Conservation (phyloP, 2,888 invertebrate species). For the Dynastes tityus region DNA sequence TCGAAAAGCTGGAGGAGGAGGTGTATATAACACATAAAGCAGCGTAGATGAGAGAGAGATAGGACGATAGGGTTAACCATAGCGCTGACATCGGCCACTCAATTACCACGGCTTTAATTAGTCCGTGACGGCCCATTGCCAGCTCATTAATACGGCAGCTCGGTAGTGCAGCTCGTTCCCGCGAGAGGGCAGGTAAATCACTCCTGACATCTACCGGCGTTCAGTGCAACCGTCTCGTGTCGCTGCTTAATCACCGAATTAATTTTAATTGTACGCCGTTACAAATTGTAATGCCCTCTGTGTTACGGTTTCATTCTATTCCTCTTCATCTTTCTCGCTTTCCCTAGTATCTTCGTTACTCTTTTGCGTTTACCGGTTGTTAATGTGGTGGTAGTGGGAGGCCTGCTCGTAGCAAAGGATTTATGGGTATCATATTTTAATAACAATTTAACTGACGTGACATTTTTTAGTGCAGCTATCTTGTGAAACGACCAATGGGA, state of each 20-base stretch:
- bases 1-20: constrained; percentile 35
- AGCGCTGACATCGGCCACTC: constrained; percentile 70
- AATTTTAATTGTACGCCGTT: constrained; percentile 65
- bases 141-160: constrained; percentile 68
- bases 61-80: constrained; percentile 65
- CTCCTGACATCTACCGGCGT: constrained; percentile 62
- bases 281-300: constrained; percentile 63
- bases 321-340: constrained; percentile 48
- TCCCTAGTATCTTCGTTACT: constrained; percentile 17
- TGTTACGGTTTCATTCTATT: constrained; percentile 31
- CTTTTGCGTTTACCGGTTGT: background rate
- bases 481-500: background rate
- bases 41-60: constrained; percentile 29
- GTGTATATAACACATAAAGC: constrained; percentile 2
- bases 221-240: constrained; percentile 62
- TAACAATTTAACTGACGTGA: constrained; percentile 15
- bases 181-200: constrained; percentile 69
- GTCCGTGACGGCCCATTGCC: constrained; percentile 70
- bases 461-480: constrained; percentile 10
- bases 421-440: constrained; percentile 26
- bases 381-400: constrained; percentile 2
- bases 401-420: background rate
- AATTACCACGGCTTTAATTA: constrained; percentile 70
- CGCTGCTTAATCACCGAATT: constrained; percentile 67
- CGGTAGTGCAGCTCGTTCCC: constrained; percentile 61